phyloP scores from a whole-genome alignment of 2,113 vertebrate species.

The Todiramphus chloris region DNA sequence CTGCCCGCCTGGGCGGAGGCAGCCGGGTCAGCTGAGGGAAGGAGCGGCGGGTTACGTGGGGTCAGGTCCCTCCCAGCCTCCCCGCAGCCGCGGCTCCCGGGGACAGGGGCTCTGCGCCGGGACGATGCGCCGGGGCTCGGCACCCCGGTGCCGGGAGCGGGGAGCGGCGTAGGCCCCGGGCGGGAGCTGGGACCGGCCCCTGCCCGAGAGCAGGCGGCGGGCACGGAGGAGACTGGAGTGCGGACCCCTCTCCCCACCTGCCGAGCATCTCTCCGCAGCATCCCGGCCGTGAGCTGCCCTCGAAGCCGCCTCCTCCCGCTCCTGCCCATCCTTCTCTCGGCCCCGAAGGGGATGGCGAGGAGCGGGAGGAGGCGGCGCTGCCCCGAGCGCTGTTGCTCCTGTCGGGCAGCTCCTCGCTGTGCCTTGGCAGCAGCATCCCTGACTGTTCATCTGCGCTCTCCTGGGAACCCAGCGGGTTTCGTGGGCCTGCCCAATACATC shows the following conservation, averaged over 20 bases:
- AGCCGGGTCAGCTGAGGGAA: background rate
- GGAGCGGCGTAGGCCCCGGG: background rate
- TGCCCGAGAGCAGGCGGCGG: background rate
- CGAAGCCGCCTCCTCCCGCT: background rate
- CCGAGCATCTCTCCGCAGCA: background rate
- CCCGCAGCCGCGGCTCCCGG: background rate
- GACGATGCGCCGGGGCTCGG: background rate
- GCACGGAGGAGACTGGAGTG: background rate
- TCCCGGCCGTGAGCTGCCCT: background rate
- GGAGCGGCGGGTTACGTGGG: background rate
- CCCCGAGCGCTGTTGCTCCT: background rate
- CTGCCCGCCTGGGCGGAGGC: background rate
- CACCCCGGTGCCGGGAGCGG: background rate
- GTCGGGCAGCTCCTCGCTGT: background rate
- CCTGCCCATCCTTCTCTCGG: too few species aligned
- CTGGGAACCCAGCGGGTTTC: background rate
- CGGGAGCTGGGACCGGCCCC: background rate
- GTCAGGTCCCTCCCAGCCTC: background rate
- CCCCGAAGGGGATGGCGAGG: too few species aligned
- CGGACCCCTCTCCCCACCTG: background rate
- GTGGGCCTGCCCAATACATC: background rate
- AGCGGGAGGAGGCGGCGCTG: background rate
- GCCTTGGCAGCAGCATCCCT: background rate
- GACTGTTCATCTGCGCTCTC: rapidly evolving
- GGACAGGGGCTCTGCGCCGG: background rate